phyloP scores from a whole-genome alignment of 2,113 vertebrate species.

The Nesogale talazaci region DNA sequence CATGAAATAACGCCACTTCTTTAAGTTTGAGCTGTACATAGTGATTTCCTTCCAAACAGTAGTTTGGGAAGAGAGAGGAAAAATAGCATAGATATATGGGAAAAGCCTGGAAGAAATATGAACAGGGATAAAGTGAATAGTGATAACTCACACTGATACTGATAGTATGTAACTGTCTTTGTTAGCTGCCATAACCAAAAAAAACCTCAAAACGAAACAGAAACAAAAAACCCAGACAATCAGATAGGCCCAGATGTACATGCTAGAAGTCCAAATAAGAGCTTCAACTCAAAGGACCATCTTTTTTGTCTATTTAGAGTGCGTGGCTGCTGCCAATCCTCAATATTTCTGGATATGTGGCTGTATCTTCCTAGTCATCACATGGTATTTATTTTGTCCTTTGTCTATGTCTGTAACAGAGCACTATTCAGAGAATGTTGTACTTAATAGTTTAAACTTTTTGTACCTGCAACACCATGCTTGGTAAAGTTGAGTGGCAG shows the following conservation, averaged over 20 bases:
- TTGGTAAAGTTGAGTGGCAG: too few species aligned
- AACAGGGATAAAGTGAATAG: not conserved
- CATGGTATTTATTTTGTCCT: not conserved
- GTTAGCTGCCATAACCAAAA: not conserved
- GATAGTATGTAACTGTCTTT: not conserved
- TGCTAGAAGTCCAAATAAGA: not conserved
- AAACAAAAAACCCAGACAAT: not conserved
- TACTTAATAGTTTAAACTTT: not conserved
- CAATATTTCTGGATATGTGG: not conserved
- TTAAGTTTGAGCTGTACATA: not conserved
- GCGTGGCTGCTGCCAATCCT: not conserved
- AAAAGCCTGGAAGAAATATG: not conserved
- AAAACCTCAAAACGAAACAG: not conserved
- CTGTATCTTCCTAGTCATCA: not conserved
- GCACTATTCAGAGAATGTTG: not conserved
- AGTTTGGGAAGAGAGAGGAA: not conserved
- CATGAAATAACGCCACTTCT: conserved; percentile 7
- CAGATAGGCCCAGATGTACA: not conserved
- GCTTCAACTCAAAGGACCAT: not conserved
- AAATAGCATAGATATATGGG: not conserved
- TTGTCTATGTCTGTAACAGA: not conserved
- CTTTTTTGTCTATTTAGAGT: not conserved
- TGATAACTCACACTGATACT: not conserved
- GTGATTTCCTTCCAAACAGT: not conserved
- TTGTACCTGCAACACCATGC: too few species aligned